Evolutionary conservation across 2,888 invertebrate genomes (phyloP).

Genomic region (Lycocerus yunnanus): DNA sequence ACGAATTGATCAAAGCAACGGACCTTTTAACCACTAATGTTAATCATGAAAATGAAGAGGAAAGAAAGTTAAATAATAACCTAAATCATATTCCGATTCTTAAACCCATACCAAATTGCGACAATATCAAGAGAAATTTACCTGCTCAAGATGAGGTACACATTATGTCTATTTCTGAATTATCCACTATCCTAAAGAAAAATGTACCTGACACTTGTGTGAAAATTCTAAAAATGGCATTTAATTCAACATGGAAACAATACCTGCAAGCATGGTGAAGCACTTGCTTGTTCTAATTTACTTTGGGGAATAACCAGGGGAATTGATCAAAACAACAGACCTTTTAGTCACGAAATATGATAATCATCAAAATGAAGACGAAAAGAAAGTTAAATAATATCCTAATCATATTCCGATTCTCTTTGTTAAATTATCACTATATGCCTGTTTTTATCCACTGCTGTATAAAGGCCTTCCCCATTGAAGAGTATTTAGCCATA

Average conservation of each 20-base stretch:
- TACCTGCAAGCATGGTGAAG: slow-evolving; percentile 66
- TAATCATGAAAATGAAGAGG: slow-evolving; percentile 51
- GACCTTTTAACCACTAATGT: slow-evolving; percentile 81
- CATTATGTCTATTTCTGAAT: slow-evolving; percentile 64
- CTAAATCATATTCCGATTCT: slow-evolving; percentile 78
- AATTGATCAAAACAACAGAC: too few relatives aligned
- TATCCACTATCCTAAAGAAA: slow-evolving; percentile 72
- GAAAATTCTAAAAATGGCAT: slow-evolving; percentile 80
- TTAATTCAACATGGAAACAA: slow-evolving; percentile 82
- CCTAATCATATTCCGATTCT: too few relatives aligned
- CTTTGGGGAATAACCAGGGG: too few relatives aligned
- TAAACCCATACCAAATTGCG: slow-evolving; percentile 74
- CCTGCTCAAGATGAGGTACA: slow-evolving; percentile 40
- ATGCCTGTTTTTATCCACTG: too few relatives aligned
- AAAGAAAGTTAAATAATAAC: slow-evolving; percentile 50
- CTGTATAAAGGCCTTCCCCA: too few relatives aligned
- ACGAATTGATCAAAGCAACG: slow-evolving; percentile 79
- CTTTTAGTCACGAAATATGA: too few relatives aligned
- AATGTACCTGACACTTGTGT: slow-evolving; percentile 76
- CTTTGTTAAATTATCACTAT: too few relatives aligned
- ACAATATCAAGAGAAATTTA: slow-evolving; percentile 67
- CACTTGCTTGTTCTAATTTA: not conserved
- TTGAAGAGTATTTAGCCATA: too few relatives aligned
- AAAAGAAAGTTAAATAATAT: too few relatives aligned
- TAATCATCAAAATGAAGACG: too few relatives aligned